Evolutionary conservation across 2,113 vertebrate genomes (phyloP), one percentile per base, ranked within the genome.

Genomic region (Cyanoramphus novaezelandiae): DNA sequence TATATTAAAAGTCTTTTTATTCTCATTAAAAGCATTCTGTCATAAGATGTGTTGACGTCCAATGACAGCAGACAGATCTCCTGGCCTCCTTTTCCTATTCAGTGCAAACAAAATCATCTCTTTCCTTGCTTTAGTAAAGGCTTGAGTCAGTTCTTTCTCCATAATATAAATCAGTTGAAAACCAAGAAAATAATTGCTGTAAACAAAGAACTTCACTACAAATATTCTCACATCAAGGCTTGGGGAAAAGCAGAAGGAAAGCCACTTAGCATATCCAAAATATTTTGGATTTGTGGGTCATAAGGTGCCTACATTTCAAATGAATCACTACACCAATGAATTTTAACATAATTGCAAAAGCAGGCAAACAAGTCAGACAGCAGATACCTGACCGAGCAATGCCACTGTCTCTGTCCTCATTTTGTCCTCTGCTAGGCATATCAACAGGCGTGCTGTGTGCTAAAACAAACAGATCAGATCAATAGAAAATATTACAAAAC

Each of bases 391-490:
- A 99, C 44, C 98, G 98, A 79, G 98, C 98, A 63, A 99, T 99
- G 84, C 99, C 99, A 0, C 99, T 99, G 96, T 99, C 99, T 92
- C 98, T 97, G 95, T 99, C 99, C 95, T 99, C 99, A 90, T 98
- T 98, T 92, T 98, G 98, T 59, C 98, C 98, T 97, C 99, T 97
- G 86, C 99, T 98, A 10, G 99, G 99, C 99, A 99, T 99, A 85
- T 99, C 99, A 60, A 99, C 98, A 17, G 99, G 99, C 3, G 98
- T 99, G 97, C 99, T 99, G 89, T 99, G 98, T 29, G 98, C 99
- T 99, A 88, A 70, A 96, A 93, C 27, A 96, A 95, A 95, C 57
- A 97, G 57, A 92, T 10, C 23, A 87, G n/a, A 95, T 86, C 91
- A 93, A 88, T 0, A 94, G 52, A 94, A 92, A 92, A 71, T 47